Evolutionary conservation across 2,888 invertebrate genomes (phyloP).

Genomic region (Eilema depressum): DNA sequence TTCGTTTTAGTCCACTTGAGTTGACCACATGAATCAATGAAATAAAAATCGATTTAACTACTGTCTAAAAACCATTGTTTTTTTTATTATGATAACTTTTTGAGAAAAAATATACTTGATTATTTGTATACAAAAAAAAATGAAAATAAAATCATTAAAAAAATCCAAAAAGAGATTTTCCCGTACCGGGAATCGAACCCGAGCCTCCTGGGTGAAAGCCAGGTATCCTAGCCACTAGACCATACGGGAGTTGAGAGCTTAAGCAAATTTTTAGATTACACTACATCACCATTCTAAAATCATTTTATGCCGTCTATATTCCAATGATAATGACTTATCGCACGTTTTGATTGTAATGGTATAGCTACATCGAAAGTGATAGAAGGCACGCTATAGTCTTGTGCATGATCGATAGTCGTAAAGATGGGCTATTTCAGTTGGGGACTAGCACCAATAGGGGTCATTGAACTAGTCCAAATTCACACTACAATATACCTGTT

Average conservation of each 20-base stretch:
- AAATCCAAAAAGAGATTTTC: conserved; percentile 67
- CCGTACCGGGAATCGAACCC: conserved; percentile 91
- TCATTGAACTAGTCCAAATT: conserved; percentile 29
- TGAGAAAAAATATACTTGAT: no score
- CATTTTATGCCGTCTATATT: not conserved
- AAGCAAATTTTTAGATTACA: not conserved
- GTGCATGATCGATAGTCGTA: not conserved
- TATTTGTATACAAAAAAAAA: no score
- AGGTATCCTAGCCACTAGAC: conserved; percentile 90
- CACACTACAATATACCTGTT: conserved; percentile 29
- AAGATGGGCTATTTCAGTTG: not conserved
- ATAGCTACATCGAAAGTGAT: not conserved
- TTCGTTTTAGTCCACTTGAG: no score
- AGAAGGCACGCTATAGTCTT: not conserved
- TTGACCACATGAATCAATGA: no score
- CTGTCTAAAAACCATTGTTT: no score
- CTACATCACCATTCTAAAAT: not conserved
- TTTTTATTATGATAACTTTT: no score
- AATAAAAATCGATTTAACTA: no score
- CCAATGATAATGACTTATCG: not conserved
- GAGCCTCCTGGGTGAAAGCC: conserved; percentile 91
- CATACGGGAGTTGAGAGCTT: conserved; percentile 76
- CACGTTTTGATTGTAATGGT: not conserved
- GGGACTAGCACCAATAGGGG: conserved; percentile 8
- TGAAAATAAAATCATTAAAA: not conserved